phyloP scores from a whole-genome alignment of 2,888 invertebrate genomes.

The Microplitis deprimator region DNA sequence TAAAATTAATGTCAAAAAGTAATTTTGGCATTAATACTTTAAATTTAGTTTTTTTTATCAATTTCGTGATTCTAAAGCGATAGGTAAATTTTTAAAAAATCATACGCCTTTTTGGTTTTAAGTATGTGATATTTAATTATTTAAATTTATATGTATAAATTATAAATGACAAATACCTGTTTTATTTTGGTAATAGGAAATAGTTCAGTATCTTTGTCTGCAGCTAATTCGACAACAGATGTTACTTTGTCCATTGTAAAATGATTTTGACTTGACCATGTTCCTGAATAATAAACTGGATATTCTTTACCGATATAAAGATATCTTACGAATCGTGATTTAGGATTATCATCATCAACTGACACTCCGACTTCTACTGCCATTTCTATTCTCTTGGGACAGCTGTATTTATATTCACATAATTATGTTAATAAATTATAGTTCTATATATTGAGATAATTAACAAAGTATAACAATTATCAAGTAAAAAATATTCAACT shows the following conservation, averaged over 20 bases:
- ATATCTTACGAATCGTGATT: constrained; percentile 71
- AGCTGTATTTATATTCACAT: constrained; percentile 2
- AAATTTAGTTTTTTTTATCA: too few species aligned
- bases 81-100: too few species aligned
- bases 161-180: constrained; percentile 54
- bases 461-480: too few species aligned
- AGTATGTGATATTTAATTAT: too few species aligned
- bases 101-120: too few species aligned
- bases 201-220: constrained; percentile 53
- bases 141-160: background rate
- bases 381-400: constrained; percentile 18
- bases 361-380: constrained; percentile 36
- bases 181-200: constrained; percentile 61
- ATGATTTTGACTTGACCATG: constrained; percentile 74
- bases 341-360: constrained; percentile 29
- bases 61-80: too few species aligned
- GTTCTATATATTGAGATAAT: background rate
- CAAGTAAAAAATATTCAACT: too few species aligned
- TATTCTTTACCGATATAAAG: constrained; percentile 74
- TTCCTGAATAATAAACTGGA: constrained; percentile 75
- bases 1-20: too few species aligned
- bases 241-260: constrained; percentile 71
- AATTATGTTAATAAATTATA: background rate
- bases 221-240: constrained; percentile 66
- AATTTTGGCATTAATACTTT: too few species aligned